Percentiles rank a stretch among this genome's conserved stretches.
These are phyloP conservation scores for Loriculus beryllinus DNA, from an alignment of 2,797 vertebrate species.

Conservation along the genomic window DNA sequence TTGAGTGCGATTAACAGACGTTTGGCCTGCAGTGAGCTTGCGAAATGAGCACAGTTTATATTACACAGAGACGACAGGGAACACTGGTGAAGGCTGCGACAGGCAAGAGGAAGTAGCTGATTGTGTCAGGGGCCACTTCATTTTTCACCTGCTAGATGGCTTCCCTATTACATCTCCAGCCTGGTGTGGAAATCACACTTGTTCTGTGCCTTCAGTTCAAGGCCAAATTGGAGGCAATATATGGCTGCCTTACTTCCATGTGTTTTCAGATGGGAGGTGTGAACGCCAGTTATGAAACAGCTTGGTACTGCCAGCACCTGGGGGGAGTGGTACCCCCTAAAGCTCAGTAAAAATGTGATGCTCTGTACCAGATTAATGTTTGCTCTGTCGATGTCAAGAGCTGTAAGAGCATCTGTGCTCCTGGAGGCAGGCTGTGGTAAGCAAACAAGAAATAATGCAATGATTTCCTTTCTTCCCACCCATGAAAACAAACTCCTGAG, in stretches of 20 bases:
- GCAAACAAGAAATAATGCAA: background rate
- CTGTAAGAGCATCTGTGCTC: slow-evolving; percentile 1
- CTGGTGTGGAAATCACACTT: background rate
- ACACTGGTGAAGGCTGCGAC: background rate
- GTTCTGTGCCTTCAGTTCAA: background rate
- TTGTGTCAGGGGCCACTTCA: background rate
- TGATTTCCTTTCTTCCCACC: background rate
- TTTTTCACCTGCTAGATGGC: slow-evolving; percentile 39
- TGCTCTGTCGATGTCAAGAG: background rate
- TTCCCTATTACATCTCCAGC: slow-evolving; percentile 24
- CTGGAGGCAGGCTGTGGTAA: background rate
- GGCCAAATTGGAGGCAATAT: slow-evolving; percentile 25
- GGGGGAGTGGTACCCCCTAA: background rate
- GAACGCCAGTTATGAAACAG: background rate
- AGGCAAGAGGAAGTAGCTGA: slow-evolving; percentile 6
- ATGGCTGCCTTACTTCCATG: background rate
- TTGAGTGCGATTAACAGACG: background rate
- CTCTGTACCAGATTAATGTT: background rate
- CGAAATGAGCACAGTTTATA: background rate
- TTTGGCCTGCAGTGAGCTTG: slow-evolving; percentile 2
- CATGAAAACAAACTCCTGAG: background rate
- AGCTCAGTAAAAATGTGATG: background rate
- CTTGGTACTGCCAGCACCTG: background rate
- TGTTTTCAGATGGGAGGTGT: background rate
- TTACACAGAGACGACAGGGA: background rate